Evolutionary conservation across 2,113 vertebrate genomes (phyloP), one percentile per base, ranked within the genome.

Genomic region (Fregata magnificens): DNA sequence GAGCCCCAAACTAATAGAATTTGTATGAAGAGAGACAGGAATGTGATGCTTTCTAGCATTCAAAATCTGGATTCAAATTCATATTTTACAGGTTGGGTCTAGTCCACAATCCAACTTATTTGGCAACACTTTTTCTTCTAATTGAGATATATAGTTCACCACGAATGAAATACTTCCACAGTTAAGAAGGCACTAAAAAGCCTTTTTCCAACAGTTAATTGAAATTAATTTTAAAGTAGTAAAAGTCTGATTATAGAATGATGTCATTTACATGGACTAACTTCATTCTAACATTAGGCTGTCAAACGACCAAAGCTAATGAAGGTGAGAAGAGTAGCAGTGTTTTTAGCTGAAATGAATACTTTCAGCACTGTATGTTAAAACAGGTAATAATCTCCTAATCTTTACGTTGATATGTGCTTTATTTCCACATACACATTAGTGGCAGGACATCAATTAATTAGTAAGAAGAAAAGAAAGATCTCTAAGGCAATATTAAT

Each of bases 211-310:
- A 88, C 31, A 83, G 72, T 88, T 86, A 82, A 77, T n/a, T 91
- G 82, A 95, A 93, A 94, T 95, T 67, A 74, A 79, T 90, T 78
- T 92, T 42, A 86, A 94, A 95, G 85, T 13, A 84, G 71, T 86
- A 92, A 73, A 88, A 92, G 18, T 73, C 67, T 67, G 40, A 70
- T 74, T 86, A 87, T 2, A 52, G 77, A 87, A 84, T 86, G 53
- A 95, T 82, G 78, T 93, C 55, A 85, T 61, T 86, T 72, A 62
- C 38, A 74, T 69, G 50, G 62, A 77, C 38, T 40, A 89, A 49
- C 63, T 92, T 93, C n/a, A 92, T 94, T 76, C 44, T 90, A 73
- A 76, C 40, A 69, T 70, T 74, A 69, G 82, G 32, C 31, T 94
- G 65, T 58, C 66, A 95, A 90, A 90, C 0, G 21, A 96, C 73